phyloP scores from a whole-genome alignment of 92 coral and sea anemone genomes.

The Muricea muricata region DNA sequence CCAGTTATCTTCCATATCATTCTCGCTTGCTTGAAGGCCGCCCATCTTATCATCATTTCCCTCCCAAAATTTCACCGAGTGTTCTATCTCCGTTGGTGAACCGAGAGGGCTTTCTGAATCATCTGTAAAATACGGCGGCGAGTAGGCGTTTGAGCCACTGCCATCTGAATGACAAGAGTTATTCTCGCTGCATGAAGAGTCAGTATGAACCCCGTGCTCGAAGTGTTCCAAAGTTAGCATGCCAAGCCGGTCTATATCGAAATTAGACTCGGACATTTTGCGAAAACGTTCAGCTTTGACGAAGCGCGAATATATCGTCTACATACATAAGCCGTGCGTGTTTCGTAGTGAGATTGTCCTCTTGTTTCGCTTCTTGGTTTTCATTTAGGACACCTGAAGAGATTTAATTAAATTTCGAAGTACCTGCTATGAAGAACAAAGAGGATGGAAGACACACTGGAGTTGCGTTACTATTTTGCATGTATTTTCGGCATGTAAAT shows the following conservation, averaged over 20 bases:
- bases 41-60: background rate
- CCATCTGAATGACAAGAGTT: background rate
- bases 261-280: conserved; percentile 11
- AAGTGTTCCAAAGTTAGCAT: conserved; percentile 12
- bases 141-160: background rate
- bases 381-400: background rate
- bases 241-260: conserved; percentile 20
- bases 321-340: background rate
- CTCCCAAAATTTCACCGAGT: background rate
- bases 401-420: conserved; percentile 12
- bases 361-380: background rate
- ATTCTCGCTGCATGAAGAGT: background rate
- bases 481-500: background rate
- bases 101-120: conserved; percentile 1
- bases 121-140: conserved; percentile 7
- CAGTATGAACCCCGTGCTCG: background rate
- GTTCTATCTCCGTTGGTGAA: background rate
- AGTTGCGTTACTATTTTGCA: background rate
- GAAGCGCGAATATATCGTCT: background rate
- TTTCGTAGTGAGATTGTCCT: background rate
- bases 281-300: background rate
- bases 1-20: background rate
- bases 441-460: background rate
- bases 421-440: conserved; percentile 8
- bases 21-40: background rate